These are phyloP conservation scores for Iselma pallidipennis DNA, from an alignment of 2,888 invertebrate species.

Conservation along the genomic window DNA sequence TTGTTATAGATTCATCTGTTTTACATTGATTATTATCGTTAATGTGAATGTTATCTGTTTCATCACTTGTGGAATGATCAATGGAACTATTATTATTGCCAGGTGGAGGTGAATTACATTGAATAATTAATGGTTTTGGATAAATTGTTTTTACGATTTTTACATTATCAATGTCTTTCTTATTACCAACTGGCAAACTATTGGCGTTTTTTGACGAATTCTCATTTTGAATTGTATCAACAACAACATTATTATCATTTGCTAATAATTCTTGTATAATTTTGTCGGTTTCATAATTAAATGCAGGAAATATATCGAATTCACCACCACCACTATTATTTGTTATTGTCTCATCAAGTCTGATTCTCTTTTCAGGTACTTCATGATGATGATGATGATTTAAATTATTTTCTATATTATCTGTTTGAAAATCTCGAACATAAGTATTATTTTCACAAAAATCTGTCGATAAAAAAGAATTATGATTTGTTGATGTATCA, in stretches of 20 bases:
- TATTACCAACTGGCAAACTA: constrained; percentile 9
- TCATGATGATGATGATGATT: too few relatives aligned
- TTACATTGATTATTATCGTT: background rate
- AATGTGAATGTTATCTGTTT: background rate
- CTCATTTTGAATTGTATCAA: constrained; percentile 13
- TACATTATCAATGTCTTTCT: constrained; percentile 1
- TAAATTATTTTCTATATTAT: background rate
- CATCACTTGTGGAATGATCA: background rate
- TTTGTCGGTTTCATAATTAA: background rate
- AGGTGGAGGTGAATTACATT: background rate
- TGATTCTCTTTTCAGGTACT: background rate
- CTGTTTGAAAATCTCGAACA: too few relatives aligned
- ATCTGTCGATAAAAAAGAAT: background rate
- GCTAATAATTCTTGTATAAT: background rate
- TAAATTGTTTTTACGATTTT: background rate
- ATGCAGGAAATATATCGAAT: background rate
- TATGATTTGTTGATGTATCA: background rate
- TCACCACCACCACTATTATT: background rate
- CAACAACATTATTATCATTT: background rate
- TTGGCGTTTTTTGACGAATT: constrained; percentile 21
- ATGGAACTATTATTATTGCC: background rate
- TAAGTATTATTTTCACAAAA: too few relatives aligned
- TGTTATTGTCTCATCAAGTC: background rate
- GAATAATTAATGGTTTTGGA: background rate
- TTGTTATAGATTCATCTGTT: background rate